Percentiles rank a stretch among this genome's conserved stretches.
These are phyloP conservation scores for Melanostoma mellinum DNA, from an alignment of 2,888 invertebrate genomes.

Conservation along the genomic window DNA sequence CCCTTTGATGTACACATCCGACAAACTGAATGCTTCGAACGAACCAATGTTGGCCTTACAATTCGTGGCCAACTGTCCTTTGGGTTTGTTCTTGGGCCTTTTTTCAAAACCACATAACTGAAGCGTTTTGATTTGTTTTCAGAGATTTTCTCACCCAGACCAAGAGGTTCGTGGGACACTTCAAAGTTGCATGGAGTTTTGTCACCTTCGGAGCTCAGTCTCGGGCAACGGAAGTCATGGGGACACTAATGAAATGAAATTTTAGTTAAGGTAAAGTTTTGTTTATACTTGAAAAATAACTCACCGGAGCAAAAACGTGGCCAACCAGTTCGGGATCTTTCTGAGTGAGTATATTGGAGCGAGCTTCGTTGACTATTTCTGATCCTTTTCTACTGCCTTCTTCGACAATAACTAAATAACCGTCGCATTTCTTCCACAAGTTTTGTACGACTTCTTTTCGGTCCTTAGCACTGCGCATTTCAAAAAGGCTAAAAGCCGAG, in stretches of 20 bases:
- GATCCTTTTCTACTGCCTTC: slow-evolving; percentile 92
- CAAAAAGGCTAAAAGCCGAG: slow-evolving; percentile 91
- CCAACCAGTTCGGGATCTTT: slow-evolving; percentile 82
- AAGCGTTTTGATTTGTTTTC: slow-evolving; percentile 84
- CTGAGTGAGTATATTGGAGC: slow-evolving; percentile 88
- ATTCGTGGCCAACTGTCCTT: slow-evolving; percentile 89
- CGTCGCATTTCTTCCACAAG: slow-evolving; percentile 93
- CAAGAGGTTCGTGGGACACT: slow-evolving; percentile 84
- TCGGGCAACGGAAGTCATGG: slow-evolving; percentile 90
- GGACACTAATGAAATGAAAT: slow-evolving; percentile 86
- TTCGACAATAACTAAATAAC: slow-evolving; percentile 92
- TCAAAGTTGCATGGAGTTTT: slow-evolving; percentile 91
- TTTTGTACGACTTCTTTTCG: slow-evolving; percentile 88
- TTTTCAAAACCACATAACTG: slow-evolving; percentile 91
- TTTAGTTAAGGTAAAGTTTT: slow-evolving; percentile 25
- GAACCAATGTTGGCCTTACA: slow-evolving; percentile 87
- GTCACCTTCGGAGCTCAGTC: slow-evolving; percentile 82
- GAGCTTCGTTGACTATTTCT: slow-evolving; percentile 90
- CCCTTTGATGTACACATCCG: slow-evolving; percentile 90
- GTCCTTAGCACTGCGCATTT: slow-evolving; percentile 86
- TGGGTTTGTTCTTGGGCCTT: slow-evolving; percentile 85
- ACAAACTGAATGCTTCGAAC: slow-evolving; percentile 89
- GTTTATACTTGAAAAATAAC: not conserved
- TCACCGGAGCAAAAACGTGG: slow-evolving; percentile 89
- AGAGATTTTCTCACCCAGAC: slow-evolving; percentile 82